phyloP scores from a whole-genome alignment of 2,888 invertebrate genomes.

The Corbicula japonica region DNA sequence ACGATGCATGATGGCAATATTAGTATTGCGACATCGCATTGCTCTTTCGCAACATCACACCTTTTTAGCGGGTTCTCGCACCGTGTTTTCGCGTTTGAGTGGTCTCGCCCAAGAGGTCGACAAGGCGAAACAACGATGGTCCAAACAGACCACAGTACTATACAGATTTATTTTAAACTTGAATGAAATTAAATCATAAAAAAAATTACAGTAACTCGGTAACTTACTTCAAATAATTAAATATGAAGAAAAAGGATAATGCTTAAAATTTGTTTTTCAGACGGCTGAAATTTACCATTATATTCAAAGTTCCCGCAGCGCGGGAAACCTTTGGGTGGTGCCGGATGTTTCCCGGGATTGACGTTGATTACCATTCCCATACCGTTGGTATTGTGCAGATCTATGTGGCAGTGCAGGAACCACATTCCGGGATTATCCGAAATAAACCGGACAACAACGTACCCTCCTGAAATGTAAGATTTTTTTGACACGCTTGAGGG shows the following conservation, averaged over 20 bases:
- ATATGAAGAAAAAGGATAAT: background rate
- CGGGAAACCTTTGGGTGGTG: constrained; percentile 64
- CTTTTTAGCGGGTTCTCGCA: no score
- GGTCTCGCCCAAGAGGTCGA: no score
- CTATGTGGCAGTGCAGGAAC: constrained; percentile 77
- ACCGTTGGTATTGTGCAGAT: constrained; percentile 73
- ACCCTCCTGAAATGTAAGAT: constrained; percentile 62
- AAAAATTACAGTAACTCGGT: background rate
- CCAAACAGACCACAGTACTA: no score
- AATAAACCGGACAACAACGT: constrained; percentile 73
- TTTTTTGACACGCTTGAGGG: background rate
- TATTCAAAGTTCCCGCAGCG: constrained; percentile 52
- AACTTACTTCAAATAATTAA: background rate
- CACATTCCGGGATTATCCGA: constrained; percentile 76
- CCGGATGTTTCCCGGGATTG: background rate
- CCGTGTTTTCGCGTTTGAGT: no score
- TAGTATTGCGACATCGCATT: no score
- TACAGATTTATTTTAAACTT: background rate
- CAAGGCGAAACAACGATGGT: no score
- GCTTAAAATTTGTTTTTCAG: background rate
- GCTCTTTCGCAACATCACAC: no score
- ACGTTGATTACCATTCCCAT: constrained; percentile 74
- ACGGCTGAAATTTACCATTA: constrained; percentile 8
- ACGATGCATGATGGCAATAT: no score
- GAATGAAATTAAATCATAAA: background rate